Evolutionary conservation across 2,888 invertebrate species (phyloP), one percentile per base, ranked within the genome.

Genomic region (Harpalus rufipes): DNA sequence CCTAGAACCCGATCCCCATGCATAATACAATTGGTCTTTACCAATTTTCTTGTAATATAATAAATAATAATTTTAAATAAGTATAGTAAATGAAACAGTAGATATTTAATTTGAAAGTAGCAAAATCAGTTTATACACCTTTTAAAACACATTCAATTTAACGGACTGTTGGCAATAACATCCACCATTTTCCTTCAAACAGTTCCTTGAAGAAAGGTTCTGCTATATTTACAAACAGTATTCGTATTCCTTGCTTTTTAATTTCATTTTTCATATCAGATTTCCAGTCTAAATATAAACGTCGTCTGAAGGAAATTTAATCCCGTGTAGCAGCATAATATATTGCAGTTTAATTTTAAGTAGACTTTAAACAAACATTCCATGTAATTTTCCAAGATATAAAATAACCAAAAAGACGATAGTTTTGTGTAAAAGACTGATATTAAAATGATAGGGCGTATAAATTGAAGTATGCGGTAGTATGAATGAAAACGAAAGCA

Each of bases 401-500:
- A 51, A 12, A 51, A 4, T 32, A 32, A 32, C 32, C 44, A 51
- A 51, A 51, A 51, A 51, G 44, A 51, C 0, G 44, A 12, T 51
- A 51, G 44, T 51, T 51, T 51, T 51, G 44, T 51, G 32, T 32
- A 32, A 32, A 14, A 25, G 63, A 12, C 21, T 18, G 32, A 68
- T 68, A n/a, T 68, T 14, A 68, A 74, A 74, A 16, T 7, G 41
- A 74, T 68, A 7, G n/a, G 18, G 16, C 44, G 72, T 74, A 18
- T 41, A 72, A 72, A 74, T 74, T 44, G 41, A 74, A 44, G 72
- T 74, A 74, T 74, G 72, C 41, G 44, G 3, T 10, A 74, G 72
- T 74, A 44, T 44, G 41, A 74, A 74, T 51, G 72, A 74, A 74
- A 74, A 41, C 10, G 72, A 74, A 74, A 74, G 44, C 68, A 12